Evolutionary conservation across 2,888 invertebrate genomes (phyloP), one percentile per base, ranked within the genome.

Genomic region (Drosophila parthenogenetica): DNA sequence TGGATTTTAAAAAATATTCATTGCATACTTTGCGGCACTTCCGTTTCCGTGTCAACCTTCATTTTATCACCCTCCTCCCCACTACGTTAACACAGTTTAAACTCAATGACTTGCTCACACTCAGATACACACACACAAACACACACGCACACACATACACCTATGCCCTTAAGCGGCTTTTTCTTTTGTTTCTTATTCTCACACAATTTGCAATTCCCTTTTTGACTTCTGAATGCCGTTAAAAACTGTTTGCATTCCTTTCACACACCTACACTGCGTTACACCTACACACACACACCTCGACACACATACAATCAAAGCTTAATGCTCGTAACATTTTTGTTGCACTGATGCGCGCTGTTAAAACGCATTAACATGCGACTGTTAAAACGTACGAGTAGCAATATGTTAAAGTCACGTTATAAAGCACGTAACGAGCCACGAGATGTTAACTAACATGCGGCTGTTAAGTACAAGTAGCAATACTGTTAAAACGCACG

Each of bases 211-310:
- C 37, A 62, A 62, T 73, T 55, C 60, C 73, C 60, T 61, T 71
- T 35, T 46, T 67, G 43, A 29, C 39, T 42, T 62, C 59, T 69
- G 78, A 77, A 78, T 77, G 76, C 79, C 54, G 63, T 78, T 29
- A 73, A 74, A 67, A 74, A 67, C 67, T 74, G 50, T 69, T 68
- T 82, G 55, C 79, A 79, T 49, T 81, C 67, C 67, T 66, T 35
- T 14, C 35, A 32, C n/a, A 50, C 22, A 46, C 32, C 14, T 42
- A 40, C 22, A 57, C 48, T n/a, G n/a, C n/a, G n/a, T n/a, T n/a
- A n/a, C n/a, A n/a, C n/a, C n/a, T n/a, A 43, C 32, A 16, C 25
- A 59, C 11, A 57, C 43, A 14, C 49, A 54, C 14, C 32, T 32
- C 45, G 11, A 53, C 42, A 58, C 16, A 17, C 25, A 69, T 11